Evolutionary conservation across 92 coral and sea anemone species (phyloP), one percentile per base, ranked within the genome.

Genomic region (Epizoanthus fatuus): DNA sequence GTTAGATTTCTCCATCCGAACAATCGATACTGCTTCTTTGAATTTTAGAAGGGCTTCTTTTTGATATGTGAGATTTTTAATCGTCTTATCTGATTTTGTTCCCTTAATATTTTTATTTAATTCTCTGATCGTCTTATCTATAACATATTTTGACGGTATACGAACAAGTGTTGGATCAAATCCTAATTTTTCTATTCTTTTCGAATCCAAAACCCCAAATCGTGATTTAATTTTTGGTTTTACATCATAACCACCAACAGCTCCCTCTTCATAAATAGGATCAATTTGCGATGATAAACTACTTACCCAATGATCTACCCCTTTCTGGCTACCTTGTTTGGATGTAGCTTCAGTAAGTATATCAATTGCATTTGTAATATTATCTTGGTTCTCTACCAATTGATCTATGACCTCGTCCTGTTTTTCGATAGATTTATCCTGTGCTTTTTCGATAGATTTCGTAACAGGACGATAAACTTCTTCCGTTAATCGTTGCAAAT

Each of bases 261-360:
- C 88, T 16, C 65, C 85, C 62, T 64, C 63, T 52, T 58, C 67
- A 73, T 83, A 69, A 44, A 84, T 44, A 49, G 78, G 45, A 13
- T 74, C 88, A 35, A 35, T 44, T 42, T 75, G 81, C 42, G 88
- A 84, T 84, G 88, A 63, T 74, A 84, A 39, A n/a, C 54, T 44
- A 51, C 83, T 39, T 40, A 84, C 56, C 88, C 88, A 84, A 51
- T 39, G 44, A 5, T 73, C 81, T 38, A 84, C 15, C 5, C 88
- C 88, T 9, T 37, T 35, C 52, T 14, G 40, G 15, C 19, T 17
- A 16, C 80, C 80, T 37, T 16, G n/a, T 54, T 10, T 84, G 42
- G 88, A 32, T 15, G 60, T 10, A 35, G 71, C 83, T 40, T 75
- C 88, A 16, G 35, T 59, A 58, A 75, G 22, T 51, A 22, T 29